Conservation (phyloP, 2,797 vertebrate genomes). For the Mormyrus proboscirostris region DNA sequence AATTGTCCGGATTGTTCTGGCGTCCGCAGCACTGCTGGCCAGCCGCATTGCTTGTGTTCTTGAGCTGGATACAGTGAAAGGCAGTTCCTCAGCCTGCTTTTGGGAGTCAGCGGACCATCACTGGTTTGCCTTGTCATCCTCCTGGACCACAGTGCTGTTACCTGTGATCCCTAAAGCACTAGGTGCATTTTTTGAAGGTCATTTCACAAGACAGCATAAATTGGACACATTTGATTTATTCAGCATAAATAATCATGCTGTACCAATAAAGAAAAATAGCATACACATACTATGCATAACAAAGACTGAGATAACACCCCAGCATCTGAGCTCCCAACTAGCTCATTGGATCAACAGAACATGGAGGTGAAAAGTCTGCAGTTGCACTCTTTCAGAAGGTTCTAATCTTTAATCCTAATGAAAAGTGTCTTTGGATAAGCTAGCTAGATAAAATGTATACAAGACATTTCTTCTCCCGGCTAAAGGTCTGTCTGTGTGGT, state of each 20-base stretch:
- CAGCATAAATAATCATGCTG: neutral
- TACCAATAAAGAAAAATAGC: neutral
- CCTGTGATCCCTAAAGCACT: neutral
- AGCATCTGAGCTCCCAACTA: neutral
- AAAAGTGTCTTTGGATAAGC: neutral
- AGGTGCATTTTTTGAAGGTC: neutral
- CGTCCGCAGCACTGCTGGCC: neutral
- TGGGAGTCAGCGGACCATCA: neutral
- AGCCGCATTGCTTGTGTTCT: no score
- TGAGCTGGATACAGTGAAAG: neutral
- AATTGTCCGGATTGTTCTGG: neutral
- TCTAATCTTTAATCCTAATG: neutral
- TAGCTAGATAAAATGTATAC: neutral
- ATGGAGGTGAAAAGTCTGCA: neutral
- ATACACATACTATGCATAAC: neutral
- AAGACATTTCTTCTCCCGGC: neutral
- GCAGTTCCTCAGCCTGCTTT: neutral
- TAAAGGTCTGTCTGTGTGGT: neutral
- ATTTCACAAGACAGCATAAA: neutral
- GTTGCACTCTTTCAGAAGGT: neutral
- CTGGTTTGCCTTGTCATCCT: neutral
- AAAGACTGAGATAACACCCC: neutral
- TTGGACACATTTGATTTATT: neutral
- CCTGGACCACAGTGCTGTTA: neutral
- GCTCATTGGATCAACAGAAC: neutral